Evolutionary conservation across 2,888 invertebrate genomes (phyloP).

Genomic region (Eupithecia abbreviata): DNA sequence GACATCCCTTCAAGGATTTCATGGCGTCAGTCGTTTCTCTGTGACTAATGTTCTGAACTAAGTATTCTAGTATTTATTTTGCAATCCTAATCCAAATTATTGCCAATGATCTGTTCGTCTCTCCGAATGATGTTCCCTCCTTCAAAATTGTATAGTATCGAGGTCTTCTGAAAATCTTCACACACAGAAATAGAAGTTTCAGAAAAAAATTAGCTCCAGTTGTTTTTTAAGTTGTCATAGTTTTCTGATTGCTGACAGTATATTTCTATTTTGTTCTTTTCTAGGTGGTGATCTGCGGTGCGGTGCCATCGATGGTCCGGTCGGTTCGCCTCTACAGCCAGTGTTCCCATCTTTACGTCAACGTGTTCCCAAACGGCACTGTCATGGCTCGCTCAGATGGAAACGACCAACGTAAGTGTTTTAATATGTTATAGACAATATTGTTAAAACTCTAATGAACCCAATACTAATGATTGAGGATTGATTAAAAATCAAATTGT

Average conservation of each 20-base stretch:
- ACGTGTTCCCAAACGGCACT: slow-evolving; percentile 86
- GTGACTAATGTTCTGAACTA: not conserved
- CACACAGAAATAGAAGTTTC: not conserved
- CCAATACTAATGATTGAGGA: not conserved
- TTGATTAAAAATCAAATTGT: not conserved
- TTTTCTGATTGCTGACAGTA: not conserved
- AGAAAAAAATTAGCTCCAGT: not conserved
- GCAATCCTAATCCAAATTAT: not conserved
- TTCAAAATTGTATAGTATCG: not conserved
- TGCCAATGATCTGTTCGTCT: not conserved
- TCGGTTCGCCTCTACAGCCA: slow-evolving; percentile 88
- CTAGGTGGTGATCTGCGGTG: slow-evolving; percentile 89
- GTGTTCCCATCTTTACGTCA: slow-evolving; percentile 87
- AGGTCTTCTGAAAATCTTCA: not conserved
- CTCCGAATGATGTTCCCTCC: not conserved
- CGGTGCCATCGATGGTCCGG: slow-evolving; percentile 88
- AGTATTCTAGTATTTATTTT: too few species aligned
- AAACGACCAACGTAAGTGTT: slow-evolving; percentile 86
- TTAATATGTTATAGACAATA: not conserved
- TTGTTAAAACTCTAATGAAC: not conserved
- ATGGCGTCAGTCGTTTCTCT: not conserved
- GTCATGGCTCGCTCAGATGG: slow-evolving; percentile 84
- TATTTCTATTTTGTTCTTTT: not conserved
- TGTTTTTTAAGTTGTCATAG: not conserved
- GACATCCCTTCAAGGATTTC: not conserved